Percentiles rank a stretch among this genome's conserved stretches.
These are phyloP conservation scores for Aphrophora alni DNA, from an alignment of 2,888 invertebrate genomes.

Conservation along the genomic window DNA sequence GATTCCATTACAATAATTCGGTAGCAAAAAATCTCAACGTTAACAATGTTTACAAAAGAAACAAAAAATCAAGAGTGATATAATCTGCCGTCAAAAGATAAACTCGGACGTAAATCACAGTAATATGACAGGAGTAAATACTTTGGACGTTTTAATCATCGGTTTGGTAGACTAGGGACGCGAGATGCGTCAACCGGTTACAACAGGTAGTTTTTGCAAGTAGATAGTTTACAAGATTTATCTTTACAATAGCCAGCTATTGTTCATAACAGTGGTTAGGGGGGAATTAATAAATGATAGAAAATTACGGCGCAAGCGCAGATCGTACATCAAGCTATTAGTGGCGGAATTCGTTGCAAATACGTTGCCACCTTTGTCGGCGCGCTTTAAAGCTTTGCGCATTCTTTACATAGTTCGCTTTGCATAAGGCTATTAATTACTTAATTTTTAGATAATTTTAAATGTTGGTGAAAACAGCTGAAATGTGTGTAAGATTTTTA, in stretches of 20 bases:
- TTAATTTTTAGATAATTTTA: too few species aligned
- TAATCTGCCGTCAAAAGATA: neutral
- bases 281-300: slow-evolving; percentile 2
- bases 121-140: slow-evolving; percentile 1
- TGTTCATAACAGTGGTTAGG: slow-evolving; percentile 6
- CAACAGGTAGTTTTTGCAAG: neutral
- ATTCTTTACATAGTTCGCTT: neutral
- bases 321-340: neutral
- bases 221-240: slow-evolving; percentile 3
- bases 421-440: neutral
- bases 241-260: neutral
- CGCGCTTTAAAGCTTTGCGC: neutral
- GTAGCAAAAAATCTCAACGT: neutral
- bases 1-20: neutral
- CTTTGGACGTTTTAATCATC: neutral
- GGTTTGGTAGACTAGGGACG: too few species aligned
- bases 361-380: neutral
- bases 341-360: neutral
- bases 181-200: neutral
- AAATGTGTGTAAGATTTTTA: too few species aligned
- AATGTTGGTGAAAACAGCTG: too few species aligned
- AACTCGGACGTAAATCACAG: neutral
- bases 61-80: neutral
- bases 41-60: too few species aligned
- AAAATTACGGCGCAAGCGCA: neutral